Evolutionary conservation across 2,113 vertebrate species (phyloP).

Genomic region (Helogale parvula): DNA sequence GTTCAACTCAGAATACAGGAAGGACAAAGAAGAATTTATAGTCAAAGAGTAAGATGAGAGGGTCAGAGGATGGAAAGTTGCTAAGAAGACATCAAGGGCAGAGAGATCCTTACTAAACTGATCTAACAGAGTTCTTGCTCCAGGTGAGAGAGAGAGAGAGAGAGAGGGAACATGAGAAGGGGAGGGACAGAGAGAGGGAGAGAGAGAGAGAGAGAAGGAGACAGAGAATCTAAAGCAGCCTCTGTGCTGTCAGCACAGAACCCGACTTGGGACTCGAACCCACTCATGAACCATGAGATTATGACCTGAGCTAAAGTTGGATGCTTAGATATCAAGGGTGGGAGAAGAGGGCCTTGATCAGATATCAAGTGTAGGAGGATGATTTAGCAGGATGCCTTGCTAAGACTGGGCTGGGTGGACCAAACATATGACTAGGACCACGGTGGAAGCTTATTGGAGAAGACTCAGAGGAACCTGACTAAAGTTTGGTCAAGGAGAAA

Average conservation of each 20-base stretch:
- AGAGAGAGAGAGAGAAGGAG: no score
- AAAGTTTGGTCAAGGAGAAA: background rate
- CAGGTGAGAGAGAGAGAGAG: no score
- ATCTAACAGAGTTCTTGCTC: background rate
- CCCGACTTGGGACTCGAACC: no score
- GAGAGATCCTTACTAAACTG: background rate
- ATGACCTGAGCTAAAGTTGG: no score
- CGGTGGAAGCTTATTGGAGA: background rate
- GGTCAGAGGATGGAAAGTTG: background rate
- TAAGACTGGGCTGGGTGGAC: background rate
- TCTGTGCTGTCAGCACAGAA: no score
- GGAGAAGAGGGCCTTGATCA: background rate
- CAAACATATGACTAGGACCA: no score
- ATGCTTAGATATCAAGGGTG: background rate
- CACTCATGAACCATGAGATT: no score
- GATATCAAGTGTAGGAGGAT: background rate
- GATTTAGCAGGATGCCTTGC: background rate
- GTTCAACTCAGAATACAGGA: background rate
- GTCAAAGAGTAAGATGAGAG: background rate
- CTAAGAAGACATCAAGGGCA: background rate
- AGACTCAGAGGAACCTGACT: background rate
- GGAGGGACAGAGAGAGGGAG: no score
- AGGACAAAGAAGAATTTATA: background rate
- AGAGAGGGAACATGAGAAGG: no score
- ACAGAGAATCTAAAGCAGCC: no score